Conservation (phyloP, 2,113 vertebrate species). For the Acrocephalus kingi region DNA sequence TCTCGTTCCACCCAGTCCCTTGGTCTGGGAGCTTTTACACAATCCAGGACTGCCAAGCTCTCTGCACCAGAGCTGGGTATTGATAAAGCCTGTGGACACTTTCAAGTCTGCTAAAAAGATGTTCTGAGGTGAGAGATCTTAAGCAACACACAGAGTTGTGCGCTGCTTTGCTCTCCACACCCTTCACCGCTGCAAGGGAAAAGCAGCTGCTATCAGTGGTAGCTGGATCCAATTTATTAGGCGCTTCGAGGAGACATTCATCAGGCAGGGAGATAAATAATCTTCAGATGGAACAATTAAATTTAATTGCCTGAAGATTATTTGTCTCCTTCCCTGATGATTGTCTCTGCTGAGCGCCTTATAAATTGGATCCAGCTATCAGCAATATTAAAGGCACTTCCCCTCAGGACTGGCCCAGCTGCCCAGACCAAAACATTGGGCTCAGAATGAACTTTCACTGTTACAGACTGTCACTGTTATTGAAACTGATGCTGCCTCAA, state of each 20-base stretch:
- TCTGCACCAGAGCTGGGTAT: background rate
- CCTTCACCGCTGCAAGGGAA: background rate
- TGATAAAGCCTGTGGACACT: conserved; percentile 11
- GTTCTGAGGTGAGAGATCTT: conserved; percentile 61
- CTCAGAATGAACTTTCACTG: conserved; percentile 41
- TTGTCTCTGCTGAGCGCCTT: conserved; percentile 62
- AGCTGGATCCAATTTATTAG: conserved; percentile 73
- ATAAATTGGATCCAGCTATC: conserved; percentile 76
- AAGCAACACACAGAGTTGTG: conserved; percentile 38
- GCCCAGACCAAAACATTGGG: conserved; percentile 40
- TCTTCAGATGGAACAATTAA: conserved; percentile 74
- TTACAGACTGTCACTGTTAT: background rate
- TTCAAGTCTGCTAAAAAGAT: conserved; percentile 60
- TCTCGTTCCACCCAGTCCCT: background rate
- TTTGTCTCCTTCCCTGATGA: conserved; percentile 71
- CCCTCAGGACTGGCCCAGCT: conserved; percentile 14
- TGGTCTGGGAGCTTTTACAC: background rate
- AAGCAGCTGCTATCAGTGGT: conserved; percentile 56
- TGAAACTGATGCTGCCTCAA: background rate
- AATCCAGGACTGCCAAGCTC: background rate
- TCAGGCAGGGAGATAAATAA: conserved; percentile 74
- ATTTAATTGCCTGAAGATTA: conserved; percentile 73
- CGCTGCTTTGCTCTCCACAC: conserved; percentile 44
- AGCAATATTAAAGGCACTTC: conserved; percentile 15
- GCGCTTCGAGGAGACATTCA: conserved; percentile 61